Conservation (phyloP, 2,113 vertebrate genomes). For the Haemorhous mexicanus region DNA sequence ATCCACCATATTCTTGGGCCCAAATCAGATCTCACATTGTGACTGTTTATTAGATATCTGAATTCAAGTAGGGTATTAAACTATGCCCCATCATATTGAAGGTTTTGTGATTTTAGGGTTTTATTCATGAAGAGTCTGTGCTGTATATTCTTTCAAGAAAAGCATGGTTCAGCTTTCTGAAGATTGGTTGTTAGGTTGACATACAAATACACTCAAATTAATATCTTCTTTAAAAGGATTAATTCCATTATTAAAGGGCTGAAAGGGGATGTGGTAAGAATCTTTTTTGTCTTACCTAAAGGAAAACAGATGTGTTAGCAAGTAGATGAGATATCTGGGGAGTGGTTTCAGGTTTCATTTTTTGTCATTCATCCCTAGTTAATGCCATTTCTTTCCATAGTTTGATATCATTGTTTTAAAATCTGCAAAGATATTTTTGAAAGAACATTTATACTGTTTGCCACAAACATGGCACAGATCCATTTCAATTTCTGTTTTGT, state of each 20-base stretch:
- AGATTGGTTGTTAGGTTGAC: neutral
- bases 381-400: neutral
- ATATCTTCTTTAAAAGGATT: neutral
- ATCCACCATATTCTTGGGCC: neutral
- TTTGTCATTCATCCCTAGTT: slow-evolving; percentile 2
- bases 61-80: neutral
- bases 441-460: neutral
- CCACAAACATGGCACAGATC: neutral
- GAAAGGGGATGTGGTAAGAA: neutral
- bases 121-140: neutral
- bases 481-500: neutral
- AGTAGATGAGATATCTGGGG: neutral
- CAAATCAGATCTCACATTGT: neutral
- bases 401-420: neutral
- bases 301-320: neutral
- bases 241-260: neutral
- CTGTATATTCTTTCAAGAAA: neutral
- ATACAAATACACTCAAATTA: neutral
- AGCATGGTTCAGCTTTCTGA: neutral
- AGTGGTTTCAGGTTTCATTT: neutral
- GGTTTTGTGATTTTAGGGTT: neutral
- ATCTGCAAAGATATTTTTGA: neutral
- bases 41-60: neutral
- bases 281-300: neutral
- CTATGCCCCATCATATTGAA: neutral